phyloP scores from a whole-genome alignment of 2,888 invertebrate genomes.

The Megamerina dolium region DNA sequence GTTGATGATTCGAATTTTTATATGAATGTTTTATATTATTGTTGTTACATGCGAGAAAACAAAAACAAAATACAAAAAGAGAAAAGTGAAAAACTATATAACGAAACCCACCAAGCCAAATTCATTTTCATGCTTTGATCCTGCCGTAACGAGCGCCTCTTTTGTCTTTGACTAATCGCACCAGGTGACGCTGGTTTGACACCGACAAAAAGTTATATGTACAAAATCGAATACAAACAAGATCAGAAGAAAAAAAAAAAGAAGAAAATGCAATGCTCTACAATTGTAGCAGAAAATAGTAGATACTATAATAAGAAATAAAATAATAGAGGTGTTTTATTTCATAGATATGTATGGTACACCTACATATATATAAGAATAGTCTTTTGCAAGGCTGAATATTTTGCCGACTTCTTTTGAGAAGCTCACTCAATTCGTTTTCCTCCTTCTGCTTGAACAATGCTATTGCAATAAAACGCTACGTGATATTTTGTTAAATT shows the following conservation, averaged over 20 bases:
- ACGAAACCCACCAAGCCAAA: conserved; percentile 46
- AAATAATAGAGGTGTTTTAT: background rate
- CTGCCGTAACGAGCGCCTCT: conserved; percentile 41
- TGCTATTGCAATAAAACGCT: no score
- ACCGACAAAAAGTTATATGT: conserved; percentile 18
- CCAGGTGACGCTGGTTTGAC: conserved; percentile 42
- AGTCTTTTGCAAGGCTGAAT: no score
- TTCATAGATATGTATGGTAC: no score
- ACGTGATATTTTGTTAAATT: no score
- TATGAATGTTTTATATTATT: conserved; percentile 11
- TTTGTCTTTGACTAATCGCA: conserved; percentile 34
- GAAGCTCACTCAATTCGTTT: no score
- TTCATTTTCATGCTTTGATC: conserved; percentile 47
- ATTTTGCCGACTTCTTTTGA: no score
- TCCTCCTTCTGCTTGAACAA: no score
- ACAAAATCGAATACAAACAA: no score
- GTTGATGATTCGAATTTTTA: conserved; percentile 15
- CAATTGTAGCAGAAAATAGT: no score
- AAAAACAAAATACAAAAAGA: background rate
- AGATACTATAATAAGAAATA: no score
- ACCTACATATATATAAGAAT: no score
- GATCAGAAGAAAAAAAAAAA: background rate
- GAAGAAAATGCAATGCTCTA: background rate
- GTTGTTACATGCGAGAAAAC: background rate
- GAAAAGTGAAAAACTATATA: conserved; percentile 13